phyloP scores from a whole-genome alignment of 2,113 vertebrate species.

The Agelaius phoeniceus region DNA sequence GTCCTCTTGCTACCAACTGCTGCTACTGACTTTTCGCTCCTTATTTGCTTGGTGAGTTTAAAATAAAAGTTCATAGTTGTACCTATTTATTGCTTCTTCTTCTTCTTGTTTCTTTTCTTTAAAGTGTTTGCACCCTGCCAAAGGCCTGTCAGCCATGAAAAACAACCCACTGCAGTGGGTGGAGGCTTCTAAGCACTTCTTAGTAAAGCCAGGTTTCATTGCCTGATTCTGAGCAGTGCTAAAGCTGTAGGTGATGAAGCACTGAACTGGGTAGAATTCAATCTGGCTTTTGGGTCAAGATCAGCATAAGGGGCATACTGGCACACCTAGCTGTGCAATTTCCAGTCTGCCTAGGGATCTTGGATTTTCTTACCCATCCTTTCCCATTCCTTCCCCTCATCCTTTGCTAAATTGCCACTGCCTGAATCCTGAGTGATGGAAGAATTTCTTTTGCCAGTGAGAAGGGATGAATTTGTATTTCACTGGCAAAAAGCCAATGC shows the following conservation, averaged over 20 bases:
- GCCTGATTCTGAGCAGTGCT: not conserved
- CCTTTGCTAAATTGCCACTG: not conserved
- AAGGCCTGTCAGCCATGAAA: not conserved
- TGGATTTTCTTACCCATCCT: not conserved
- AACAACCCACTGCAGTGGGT: not conserved
- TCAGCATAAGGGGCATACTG: not conserved
- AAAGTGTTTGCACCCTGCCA: not conserved
- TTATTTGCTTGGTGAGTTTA: conserved; percentile 89
- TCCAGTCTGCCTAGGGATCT: not conserved
- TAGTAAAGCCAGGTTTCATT: not conserved
- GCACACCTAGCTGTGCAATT: not conserved
- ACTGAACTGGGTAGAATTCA: not conserved
- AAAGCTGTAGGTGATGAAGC: not conserved
- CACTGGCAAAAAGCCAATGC: not conserved
- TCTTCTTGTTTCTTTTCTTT: not conserved
- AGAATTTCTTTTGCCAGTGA: not conserved
- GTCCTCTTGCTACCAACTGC: conserved; percentile 85
- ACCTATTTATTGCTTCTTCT: not conserved
- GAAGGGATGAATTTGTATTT: not conserved
- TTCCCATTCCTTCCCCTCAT: not conserved
- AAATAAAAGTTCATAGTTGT: not conserved
- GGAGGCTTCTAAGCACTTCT: not conserved
- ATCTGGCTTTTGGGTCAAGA: not conserved
- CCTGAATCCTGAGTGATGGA: not conserved
- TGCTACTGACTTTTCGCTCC: conserved; percentile 83